Percentiles rank a stretch among this genome's conserved stretches.
phyloP scores from a whole-genome alignment of 2,888 invertebrate species.

The Ophion slaviceki region DNA sequence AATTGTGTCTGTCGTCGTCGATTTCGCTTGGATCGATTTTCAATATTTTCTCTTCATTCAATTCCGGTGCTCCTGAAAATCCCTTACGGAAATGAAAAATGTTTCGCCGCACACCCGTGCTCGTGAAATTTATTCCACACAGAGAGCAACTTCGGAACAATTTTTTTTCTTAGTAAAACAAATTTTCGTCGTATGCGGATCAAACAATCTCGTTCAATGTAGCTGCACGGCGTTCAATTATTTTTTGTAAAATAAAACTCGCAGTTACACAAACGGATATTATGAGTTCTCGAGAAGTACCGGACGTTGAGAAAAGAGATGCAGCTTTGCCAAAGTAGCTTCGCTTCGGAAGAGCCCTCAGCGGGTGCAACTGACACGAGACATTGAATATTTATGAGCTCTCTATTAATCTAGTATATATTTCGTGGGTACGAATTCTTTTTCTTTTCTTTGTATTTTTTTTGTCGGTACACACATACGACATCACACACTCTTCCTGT shows the following conservation, averaged over 20 bases:
- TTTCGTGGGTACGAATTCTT: slow-evolving; percentile 66
- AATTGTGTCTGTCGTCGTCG: slow-evolving; percentile 48
- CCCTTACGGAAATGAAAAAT: not conserved
- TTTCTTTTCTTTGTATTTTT: slow-evolving; percentile 18
- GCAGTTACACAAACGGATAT: no score
- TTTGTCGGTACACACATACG: slow-evolving; percentile 39
- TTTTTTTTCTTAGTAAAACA: not conserved
- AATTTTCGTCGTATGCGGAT: not conserved
- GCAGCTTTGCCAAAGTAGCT: not conserved
- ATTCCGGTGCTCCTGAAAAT: not conserved
- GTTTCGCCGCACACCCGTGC: not conserved
- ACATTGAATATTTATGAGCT: slow-evolving; percentile 71
- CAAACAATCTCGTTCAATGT: no score
- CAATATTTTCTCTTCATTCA: slow-evolving; percentile 23
- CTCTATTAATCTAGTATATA: slow-evolving; percentile 67
- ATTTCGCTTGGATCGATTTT: slow-evolving; percentile 13
- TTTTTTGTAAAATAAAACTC: no score
- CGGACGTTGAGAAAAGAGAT: not conserved
- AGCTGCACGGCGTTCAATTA: no score
- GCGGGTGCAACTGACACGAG: slow-evolving; percentile 68
- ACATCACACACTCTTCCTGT: slow-evolving; percentile 26
- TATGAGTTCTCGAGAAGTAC: not conserved
- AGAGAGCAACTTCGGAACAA: not conserved
- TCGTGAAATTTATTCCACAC: no score
- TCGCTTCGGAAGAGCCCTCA: not conserved